Evolutionary conservation across 2,113 vertebrate species (phyloP), one percentile per base, ranked within the genome.

Genomic region (Brachypodius melanocephalos): DNA sequence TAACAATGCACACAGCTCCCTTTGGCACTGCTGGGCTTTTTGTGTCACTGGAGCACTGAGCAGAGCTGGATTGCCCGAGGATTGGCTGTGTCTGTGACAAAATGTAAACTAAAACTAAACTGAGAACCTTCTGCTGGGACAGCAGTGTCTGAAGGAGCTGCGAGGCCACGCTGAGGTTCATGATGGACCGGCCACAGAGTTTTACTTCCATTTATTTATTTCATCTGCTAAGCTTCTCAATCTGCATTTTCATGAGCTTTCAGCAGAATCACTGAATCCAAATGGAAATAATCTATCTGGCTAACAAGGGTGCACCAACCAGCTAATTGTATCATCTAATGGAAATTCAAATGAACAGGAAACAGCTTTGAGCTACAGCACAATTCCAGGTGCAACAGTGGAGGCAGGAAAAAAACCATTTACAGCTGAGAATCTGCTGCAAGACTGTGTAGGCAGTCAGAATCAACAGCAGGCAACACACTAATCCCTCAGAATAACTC

Each of bases 191-290:
- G 24, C 48, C 42, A 36, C 12, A 11, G 15, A 43, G 21, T 78
- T 69, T 63, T 72, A 24, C 52, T 73, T 61, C 65, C 48, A 48
- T 78, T 68, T 78, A 74, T 86, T 88, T 91, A 62, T 74, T 90
- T 93, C 75, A 84, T 34, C 88, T 83, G 59, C 75, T 88, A 71
- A 85, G 7, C 61, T 74, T 46, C 85, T 88, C 82, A 80, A 63
- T 76, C 63, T 90, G 82, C 82, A 94, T 91, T 96, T 96, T 91
- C 78, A 74, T 63, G 61, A 91, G 55, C 86, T 90, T 88, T 61
- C 90, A 59, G 75, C 34, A 38, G 85, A 79, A 71, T 52, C 40
- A 51, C 42, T 61, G 82, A 83, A 85, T 88, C 82, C 79, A 92
- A 93, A 95, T 77, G 36, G 90, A 91, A 94, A 95, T 71, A 83